These are phyloP conservation scores for Drosophila saltans DNA, from an alignment of 1,140 invertebrate species.

Conservation along the genomic window DNA sequence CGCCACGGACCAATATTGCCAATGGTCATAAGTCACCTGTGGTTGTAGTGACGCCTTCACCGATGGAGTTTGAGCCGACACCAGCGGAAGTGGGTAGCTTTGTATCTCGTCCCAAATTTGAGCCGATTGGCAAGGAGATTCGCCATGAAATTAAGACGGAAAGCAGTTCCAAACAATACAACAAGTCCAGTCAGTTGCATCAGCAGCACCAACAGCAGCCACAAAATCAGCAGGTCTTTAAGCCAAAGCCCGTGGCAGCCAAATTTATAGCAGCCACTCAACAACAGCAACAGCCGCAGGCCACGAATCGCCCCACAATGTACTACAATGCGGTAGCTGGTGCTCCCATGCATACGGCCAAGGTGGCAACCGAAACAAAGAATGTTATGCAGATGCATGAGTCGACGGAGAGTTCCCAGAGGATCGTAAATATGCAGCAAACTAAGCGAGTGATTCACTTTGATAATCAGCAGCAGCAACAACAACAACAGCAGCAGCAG, in stretches of 20 bases:
- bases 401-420: constrained; percentile 86
- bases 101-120: constrained; percentile 84
- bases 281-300: constrained; percentile 82
- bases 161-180: constrained; percentile 63
- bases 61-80: constrained; percentile 85
- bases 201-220: constrained; percentile 51
- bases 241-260: constrained; percentile 84
- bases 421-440: constrained; percentile 88
- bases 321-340: constrained; percentile 85
- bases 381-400: constrained; percentile 88
- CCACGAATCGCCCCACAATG: constrained; percentile 70
- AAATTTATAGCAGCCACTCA: constrained; percentile 84
- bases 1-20: constrained; percentile 75
- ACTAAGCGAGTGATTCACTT: constrained; percentile 88
- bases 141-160: constrained; percentile 73
- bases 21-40: constrained; percentile 83
- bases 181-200: constrained; percentile 67
- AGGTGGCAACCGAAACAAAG: constrained; percentile 87
- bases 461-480: constrained; percentile 82
- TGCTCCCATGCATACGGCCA: constrained; percentile 85
- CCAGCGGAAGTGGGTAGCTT: constrained; percentile 81
- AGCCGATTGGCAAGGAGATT: constrained; percentile 84
- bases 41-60: constrained; percentile 83
- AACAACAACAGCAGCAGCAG: constrained; percentile 47
- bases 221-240: constrained; percentile 81